A percentile compares a stretch with the other conserved stretches of the same genome.
phyloP scores from a whole-genome alignment of 30 jellyfish, hydroid and myxozoan genomes.

The Rhopilema esculentum region DNA sequence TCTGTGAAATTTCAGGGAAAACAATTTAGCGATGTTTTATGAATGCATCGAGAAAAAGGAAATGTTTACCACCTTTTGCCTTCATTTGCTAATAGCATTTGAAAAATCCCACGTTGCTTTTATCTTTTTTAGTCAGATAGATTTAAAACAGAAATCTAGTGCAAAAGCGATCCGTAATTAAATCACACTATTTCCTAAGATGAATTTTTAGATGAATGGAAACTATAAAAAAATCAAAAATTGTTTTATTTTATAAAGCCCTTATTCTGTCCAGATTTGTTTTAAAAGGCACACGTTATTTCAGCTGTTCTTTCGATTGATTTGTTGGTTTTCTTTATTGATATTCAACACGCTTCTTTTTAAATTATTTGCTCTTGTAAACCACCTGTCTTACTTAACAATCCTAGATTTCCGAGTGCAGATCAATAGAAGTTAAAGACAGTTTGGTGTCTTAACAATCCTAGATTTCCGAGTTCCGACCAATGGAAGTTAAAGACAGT shows the following conservation, averaged over 20 bases:
- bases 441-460: neutral
- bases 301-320: neutral
- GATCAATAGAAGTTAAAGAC: neutral
- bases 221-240: neutral
- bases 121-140: neutral
- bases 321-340: neutral
- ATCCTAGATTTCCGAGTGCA: neutral
- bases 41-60: neutral
- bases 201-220: neutral
- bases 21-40: neutral
- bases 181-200: neutral
- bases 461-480: neutral
- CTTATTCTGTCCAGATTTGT: neutral
- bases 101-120: neutral
- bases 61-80: neutral
- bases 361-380: neutral
- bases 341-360: neutral
- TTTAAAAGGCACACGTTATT: neutral
- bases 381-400: neutral
- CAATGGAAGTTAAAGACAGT: neutral
- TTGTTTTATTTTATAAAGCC: neutral
- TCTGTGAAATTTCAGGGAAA: neutral
- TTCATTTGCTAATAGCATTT: neutral
- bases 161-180: neutral
- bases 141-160: neutral